These are phyloP conservation scores for honey bee (Apis mellifera) DNA, from an alignment of 1,140 invertebrate species.

Conservation along the genomic window Amel_HAv3.1 CM009934.2:5170001-5170500, in stretches of 20 bases:
- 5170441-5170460: not conserved
- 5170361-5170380: constrained; percentile 33
- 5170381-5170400: constrained; percentile 16
- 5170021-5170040: not conserved
- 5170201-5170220: not conserved
- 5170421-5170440: constrained; percentile 17
- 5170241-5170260: not conserved
- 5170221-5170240: too few relatives aligned
- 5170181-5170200: not conserved
- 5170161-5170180: not conserved
- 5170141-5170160: not conserved
- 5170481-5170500: not conserved
- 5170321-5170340: constrained; percentile 15
- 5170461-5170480: not conserved
- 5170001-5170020: too few relatives aligned
- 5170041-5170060: not conserved
- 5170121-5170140: not conserved
- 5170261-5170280: constrained; percentile 16
- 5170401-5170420: constrained; percentile 7
- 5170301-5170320: constrained; percentile 34
- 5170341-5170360: not conserved
- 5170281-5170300: constrained; percentile 18
- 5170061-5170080: not conserved
- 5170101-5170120: not conserved
- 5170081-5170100: not conserved